Base-by-base conservation (phyloP, 1,140 invertebrate genomes). In the Nixonia krombeini region DNA sequence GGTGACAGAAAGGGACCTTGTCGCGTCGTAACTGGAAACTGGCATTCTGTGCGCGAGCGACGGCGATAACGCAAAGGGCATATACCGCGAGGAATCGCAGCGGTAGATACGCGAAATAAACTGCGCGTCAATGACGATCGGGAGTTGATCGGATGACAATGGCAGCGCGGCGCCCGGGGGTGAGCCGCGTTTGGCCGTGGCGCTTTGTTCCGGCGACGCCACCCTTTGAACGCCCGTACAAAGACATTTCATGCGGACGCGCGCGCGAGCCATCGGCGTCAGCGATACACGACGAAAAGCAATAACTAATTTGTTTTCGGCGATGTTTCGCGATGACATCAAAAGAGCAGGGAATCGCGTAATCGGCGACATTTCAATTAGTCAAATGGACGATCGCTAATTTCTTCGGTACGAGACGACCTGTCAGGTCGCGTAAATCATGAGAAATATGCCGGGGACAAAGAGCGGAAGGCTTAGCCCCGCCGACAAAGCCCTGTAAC, bases 251-350 rank as follows among this genome's bases (percentile, higher is more conserved):
- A 67, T 70, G 68, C 52, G 38, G 26, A 41, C 35, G 31, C 26
- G n/a, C 40, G 26, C 38, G 15, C 35, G 26, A n/a, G n/a, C 16
- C 13, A 40, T 23, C 9, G n/a, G 17, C n/a, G n/a, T 40, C 44
- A 56, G 49, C 52, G 41, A 46, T 62, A 31, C 33, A 51, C 18
- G 38, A 16, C 50, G 35, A 52, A 70, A 67, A 52, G 69, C 71
- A 73, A 73, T 75, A 75, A 73, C 74, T 73, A 73, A 73, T 75
- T 74, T 68, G 70, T 61, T 61, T 67, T 17, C 55, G 42, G 23
- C 7, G 33, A 29, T 23, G 47, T 56, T 55, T 40, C 12, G 40
- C 12, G 37, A 51, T 65, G 70, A 73, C 66, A 69, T 73, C 70
- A 73, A 73, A 70, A 69, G 65, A 66, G 62, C 50, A 53, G 35